phyloP scores from a whole-genome alignment of 1,140 invertebrate genomes.

The Drosophila kanapiae region DNA sequence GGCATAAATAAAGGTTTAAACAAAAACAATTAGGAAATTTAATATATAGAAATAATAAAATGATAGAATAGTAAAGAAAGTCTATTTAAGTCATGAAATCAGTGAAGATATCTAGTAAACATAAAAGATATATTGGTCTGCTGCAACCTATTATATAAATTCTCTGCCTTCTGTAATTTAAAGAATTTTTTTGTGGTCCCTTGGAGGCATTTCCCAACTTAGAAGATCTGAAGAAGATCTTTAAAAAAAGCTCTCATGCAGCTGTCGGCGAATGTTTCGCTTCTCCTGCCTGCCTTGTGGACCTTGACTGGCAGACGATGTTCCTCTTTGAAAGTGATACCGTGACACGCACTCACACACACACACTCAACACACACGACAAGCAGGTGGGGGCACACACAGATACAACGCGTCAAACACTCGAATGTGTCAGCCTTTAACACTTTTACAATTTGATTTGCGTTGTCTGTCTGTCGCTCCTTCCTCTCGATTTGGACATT shows the following conservation, averaged over 20 bases:
- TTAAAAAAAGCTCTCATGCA: slow-evolving; percentile 38
- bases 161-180: not conserved
- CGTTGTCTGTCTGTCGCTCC: slow-evolving; percentile 50
- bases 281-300: slow-evolving; percentile 27
- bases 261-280: slow-evolving; percentile 49
- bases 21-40: not conserved
- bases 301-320: slow-evolving; percentile 52
- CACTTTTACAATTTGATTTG: slow-evolving; percentile 66
- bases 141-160: slow-evolving; percentile 9
- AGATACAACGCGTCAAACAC: slow-evolving; percentile 43
- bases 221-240: slow-evolving; percentile 22
- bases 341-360: slow-evolving; percentile 18
- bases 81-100: not conserved
- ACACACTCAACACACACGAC: not conserved
- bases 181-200: not conserved
- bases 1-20: not conserved
- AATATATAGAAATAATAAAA: not conserved
- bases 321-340: slow-evolving; percentile 65
- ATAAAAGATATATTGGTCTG: not conserved
- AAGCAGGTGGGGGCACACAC: slow-evolving; percentile 12
- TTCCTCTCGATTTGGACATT: slow-evolving; percentile 42
- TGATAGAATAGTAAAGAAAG: too few relatives aligned
- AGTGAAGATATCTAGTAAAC: not conserved
- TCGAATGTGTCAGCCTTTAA: slow-evolving; percentile 63
- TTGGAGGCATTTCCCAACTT: slow-evolving; percentile 14